Conservation (phyloP, 2,888 invertebrate species). For the Bellardia pandia region DNA sequence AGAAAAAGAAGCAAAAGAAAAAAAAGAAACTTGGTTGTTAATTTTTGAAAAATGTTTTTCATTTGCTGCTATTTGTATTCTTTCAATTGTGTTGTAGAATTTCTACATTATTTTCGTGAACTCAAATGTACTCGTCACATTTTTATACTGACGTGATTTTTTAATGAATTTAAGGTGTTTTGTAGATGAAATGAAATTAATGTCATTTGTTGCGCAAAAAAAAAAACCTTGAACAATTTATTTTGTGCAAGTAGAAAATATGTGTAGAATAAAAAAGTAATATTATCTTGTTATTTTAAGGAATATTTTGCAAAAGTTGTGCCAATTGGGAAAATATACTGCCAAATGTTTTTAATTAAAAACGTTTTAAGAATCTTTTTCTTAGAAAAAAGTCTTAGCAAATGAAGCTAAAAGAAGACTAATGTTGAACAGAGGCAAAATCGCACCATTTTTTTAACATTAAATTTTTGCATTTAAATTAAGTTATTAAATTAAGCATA, state of each 20-base stretch:
- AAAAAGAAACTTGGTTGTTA: conserved; percentile 18
- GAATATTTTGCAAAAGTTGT: background rate
- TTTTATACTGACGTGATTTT: conserved; percentile 33
- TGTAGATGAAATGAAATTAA: conserved; percentile 27
- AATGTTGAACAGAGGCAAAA: too few relatives aligned
- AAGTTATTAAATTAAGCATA: too few relatives aligned
- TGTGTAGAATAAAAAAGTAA: background rate
- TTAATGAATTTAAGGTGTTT: conserved; percentile 31
- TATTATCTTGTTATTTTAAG: background rate
- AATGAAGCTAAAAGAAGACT: too few relatives aligned
- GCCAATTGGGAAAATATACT: background rate
- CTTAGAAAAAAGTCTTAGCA: too few relatives aligned
- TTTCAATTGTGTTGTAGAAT: conserved; percentile 21
- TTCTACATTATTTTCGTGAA: background rate
- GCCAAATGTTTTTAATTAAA: background rate
- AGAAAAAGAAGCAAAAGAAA: background rate
- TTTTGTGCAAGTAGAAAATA: background rate
- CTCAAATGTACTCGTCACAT: background rate
- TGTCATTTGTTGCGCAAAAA: background rate
- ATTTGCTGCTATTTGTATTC: background rate
- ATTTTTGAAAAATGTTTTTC: conserved; percentile 39
- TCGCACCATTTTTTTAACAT: too few relatives aligned
- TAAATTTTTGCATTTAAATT: too few relatives aligned
- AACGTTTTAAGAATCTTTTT: background rate
- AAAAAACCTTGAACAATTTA: conserved; percentile 43